These are phyloP conservation scores for Poliocrania exsul DNA, from an alignment of 2,797 vertebrate genomes.

Conservation along the genomic window DNA sequence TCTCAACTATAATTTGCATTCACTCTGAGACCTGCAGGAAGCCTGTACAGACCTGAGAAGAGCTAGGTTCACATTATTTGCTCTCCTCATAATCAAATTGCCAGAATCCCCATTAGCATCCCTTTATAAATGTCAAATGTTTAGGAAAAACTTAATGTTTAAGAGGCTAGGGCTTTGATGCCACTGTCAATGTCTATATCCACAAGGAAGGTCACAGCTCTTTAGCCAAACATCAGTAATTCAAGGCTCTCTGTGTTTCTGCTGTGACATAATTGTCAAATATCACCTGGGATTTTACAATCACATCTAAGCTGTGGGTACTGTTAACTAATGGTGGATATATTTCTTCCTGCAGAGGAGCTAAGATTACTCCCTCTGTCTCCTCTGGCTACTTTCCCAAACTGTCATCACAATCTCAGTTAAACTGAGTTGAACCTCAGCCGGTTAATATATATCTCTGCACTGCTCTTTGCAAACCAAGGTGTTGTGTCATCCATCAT, in stretches of 20 bases:
- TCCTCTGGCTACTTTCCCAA: not conserved
- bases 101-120: not conserved
- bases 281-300: not conserved
- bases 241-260: not conserved
- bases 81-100: not conserved
- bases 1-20: not conserved
- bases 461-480: not conserved
- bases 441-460: not conserved
- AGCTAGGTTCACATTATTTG: not conserved
- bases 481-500: not conserved
- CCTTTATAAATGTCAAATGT: not conserved
- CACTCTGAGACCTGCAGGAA: not conserved
- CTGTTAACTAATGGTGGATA: not conserved
- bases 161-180: not conserved
- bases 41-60: not conserved
- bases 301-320: not conserved
- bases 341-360: not conserved
- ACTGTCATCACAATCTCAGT: not conserved
- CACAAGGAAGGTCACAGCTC: not conserved
- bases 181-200: not conserved
- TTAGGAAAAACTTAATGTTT: not conserved
- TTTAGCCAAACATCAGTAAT: not conserved
- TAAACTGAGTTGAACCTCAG: not conserved
- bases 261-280: not conserved
- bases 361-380: not conserved